Evolutionary conservation across 2,113 vertebrate species (phyloP), one percentile per base, ranked within the genome.

Genomic region (Mesoclemmys tuberculata): DNA sequence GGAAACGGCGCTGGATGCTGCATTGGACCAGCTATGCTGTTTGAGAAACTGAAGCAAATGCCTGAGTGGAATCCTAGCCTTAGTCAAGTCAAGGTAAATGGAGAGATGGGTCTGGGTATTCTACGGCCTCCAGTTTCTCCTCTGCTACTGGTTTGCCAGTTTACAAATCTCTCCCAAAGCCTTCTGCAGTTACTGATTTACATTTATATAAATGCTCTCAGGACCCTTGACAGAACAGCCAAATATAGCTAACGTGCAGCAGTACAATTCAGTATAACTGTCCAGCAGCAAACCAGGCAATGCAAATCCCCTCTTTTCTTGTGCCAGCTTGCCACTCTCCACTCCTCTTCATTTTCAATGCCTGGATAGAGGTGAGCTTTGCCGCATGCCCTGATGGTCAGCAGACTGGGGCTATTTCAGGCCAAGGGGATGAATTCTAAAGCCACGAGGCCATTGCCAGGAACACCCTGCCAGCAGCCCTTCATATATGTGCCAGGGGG

Each of bases 31-130:
- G 49, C 96, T 99, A 19, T 98, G 99, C 4, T 92, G 56, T 98
- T 98, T 31, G 96, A 98, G 84, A 95, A 95, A 78, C 93, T 99
- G 5, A 98, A 99, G 89, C 98, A 99, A 64, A 98, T 98, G 98
- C 98, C 98, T 80, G 61, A 54, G 68, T 99, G 99, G 99, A 99
- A 99, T 95, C 98, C 98, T 0, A 96, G 89, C 91, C 94, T 99
- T 80, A 96, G 97, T 44, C 91, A 24, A 2, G 97, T 99, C 77
- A 97, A 98, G 96, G 99, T 98, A 93, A 95, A 88, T 56, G 58
- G 61, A 80, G 80, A 24, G 68, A 71, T 71, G 74, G 6, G 38
- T 77, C 74, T 38, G 22, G 24, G 22, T 4, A 64, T 14, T 77
- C 22, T 46, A 77, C 6, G 8, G 44, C 41, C 74, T 29, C 12